phyloP scores from a whole-genome alignment of 2,797 vertebrate species.

The Thamnophis elegans region DNA sequence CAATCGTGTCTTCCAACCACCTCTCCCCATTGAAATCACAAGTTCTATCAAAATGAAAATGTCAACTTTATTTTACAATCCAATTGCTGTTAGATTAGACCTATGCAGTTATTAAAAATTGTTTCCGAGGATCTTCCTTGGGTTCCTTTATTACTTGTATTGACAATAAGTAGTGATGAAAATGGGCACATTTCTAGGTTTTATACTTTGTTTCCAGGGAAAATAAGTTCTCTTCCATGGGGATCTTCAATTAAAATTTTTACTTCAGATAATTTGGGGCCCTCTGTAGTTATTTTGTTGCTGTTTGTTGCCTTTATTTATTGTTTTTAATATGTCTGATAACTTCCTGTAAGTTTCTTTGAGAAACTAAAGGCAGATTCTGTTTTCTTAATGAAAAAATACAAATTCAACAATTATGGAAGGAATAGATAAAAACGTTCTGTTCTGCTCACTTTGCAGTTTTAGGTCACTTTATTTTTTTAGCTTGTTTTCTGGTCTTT shows the following conservation, averaged over 20 bases:
- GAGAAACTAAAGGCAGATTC: not conserved
- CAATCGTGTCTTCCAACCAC: not conserved
- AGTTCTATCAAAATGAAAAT: not conserved
- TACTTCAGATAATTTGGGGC: not conserved
- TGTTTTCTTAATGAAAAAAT: not conserved
- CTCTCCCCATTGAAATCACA: not conserved
- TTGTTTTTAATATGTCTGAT: not conserved
- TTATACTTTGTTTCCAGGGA: not conserved
- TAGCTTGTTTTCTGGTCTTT: not conserved
- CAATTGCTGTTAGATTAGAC: not conserved
- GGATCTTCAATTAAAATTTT: not conserved
- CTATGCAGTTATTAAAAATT: not conserved
- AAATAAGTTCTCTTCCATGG: not conserved
- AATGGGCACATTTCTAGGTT: not conserved
- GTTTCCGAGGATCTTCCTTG: not conserved
- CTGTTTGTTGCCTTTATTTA: not conserved
- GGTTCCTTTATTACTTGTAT: not conserved
- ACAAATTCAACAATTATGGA: not conserved
- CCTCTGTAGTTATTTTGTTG: not conserved
- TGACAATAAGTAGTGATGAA: not conserved
- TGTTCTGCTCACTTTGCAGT: not conserved
- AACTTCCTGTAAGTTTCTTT: not conserved
- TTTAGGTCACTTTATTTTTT: not conserved
- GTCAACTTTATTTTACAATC: not conserved
- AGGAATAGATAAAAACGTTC: not conserved